A percentile compares a stretch with the other conserved stretches of the same genome.
Conservation (phyloP, 1,140 invertebrate genomes). For the Drosophila ironensis region DNA sequence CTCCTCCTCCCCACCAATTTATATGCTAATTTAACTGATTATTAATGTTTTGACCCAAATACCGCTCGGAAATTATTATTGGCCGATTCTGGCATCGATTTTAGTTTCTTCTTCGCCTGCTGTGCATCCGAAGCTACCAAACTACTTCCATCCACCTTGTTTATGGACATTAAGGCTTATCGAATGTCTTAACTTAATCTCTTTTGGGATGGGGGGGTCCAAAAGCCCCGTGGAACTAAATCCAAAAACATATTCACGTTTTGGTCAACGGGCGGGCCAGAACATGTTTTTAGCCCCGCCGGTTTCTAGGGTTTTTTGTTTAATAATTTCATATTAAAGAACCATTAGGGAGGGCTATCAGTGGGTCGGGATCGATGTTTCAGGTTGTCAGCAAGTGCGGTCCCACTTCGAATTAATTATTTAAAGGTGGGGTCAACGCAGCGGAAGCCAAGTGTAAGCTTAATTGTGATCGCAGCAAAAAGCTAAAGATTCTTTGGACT, state of each 20-base stretch:
- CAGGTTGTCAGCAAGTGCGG: conserved; percentile 49
- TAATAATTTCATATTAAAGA: conserved; percentile 52
- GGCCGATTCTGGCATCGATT: conserved; percentile 71
- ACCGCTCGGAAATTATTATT: conserved; percentile 76
- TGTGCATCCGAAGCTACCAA: conserved; percentile 20
- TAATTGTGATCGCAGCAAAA: not conserved
- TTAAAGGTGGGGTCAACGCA: conserved; percentile 8
- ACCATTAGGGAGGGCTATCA: conserved; percentile 38
- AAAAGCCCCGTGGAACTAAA: conserved; percentile 43
- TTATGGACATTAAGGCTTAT: conserved; percentile 36
- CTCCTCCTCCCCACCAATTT: conserved; percentile 65
- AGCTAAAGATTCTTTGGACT: not conserved
- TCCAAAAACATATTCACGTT: not conserved
- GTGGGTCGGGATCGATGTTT: conserved; percentile 20
- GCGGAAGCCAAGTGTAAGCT: conserved; percentile 45
- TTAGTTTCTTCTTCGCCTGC: conserved; percentile 35
- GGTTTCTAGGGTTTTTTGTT: conserved; percentile 18
- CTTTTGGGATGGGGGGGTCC: not conserved
- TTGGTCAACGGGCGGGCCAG: conserved; percentile 27
- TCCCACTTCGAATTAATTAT: conserved; percentile 25
- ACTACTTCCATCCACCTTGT: conserved; percentile 2
- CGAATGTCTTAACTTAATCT: conserved; percentile 48
- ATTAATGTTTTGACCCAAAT: conserved; percentile 82
- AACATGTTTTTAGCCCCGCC: conserved; percentile 1
- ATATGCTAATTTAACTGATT: conserved; percentile 81